Percentiles rank a stretch among this genome's conserved stretches.
Evolutionary conservation across 1,140 invertebrate genomes (phyloP).

Genomic region (Drosophila elegans): DNA sequence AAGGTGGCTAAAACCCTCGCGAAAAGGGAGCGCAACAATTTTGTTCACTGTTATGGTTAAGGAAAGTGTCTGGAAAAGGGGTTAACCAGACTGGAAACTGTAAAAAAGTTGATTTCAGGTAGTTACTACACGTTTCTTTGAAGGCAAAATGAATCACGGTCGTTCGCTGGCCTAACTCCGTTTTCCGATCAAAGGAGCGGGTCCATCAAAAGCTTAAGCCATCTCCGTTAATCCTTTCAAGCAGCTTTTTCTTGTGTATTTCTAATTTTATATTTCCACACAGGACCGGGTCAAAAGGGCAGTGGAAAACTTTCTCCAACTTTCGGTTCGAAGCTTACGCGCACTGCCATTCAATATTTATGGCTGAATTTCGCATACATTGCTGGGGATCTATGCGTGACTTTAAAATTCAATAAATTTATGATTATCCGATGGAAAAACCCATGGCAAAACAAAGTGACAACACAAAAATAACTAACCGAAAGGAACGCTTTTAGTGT

Average conservation of each 20-base stretch:
- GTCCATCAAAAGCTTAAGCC: slow-evolving; percentile 17
- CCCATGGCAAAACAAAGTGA: slow-evolving; percentile 36
- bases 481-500: slow-evolving; percentile 16
- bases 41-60: slow-evolving; percentile 9
- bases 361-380: slow-evolving; percentile 37
- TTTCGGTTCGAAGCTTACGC: slow-evolving; percentile 13
- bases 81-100: slow-evolving; percentile 10
- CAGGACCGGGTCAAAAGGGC: neutral
- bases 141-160: neutral
- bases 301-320: slow-evolving; percentile 7
- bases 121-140: neutral
- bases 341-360: slow-evolving; percentile 57
- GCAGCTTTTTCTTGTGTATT: neutral
- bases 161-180: neutral
- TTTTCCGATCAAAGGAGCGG: neutral
- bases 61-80: slow-evolving; percentile 16
- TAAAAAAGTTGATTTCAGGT: slow-evolving; percentile 16
- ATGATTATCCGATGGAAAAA: slow-evolving; percentile 64
- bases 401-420: slow-evolving; percentile 83
- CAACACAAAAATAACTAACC: slow-evolving; percentile 39
- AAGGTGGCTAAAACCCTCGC: slow-evolving; percentile 1
- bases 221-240: slow-evolving; percentile 14
- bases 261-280: slow-evolving; percentile 10
- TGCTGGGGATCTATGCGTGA: slow-evolving; percentile 32
- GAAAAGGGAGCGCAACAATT: slow-evolving; percentile 25